Evolutionary conservation across 1,140 invertebrate genomes (phyloP), one percentile per base, ranked within the genome.

Genomic region (Eupeodes corollae): DNA sequence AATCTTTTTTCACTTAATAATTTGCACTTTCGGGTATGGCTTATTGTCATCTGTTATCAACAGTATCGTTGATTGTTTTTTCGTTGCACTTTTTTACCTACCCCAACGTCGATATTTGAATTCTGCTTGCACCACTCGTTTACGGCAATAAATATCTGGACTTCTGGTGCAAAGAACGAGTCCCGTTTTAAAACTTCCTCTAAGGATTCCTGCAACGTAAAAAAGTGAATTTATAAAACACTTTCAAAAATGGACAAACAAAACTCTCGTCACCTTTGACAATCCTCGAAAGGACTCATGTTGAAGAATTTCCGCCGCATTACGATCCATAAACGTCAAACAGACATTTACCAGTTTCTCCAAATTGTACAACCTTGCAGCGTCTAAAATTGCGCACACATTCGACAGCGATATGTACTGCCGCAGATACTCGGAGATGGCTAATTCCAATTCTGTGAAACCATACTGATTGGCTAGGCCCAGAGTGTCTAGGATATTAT

Each of bases 81-180:
- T 26, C 8, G 21, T 5, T 3, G 19, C 6, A 43, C 8, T 6
- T 35, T n/a, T 38, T 1, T 10, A 47, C 59, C 63, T 47, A 70
- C 70, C 13, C 73, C 73, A 2, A 73, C 61, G 54, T 86, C 79
- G 19, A 78, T 55, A 52, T 78, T 76, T 61, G 79, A 73, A 78
- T 96, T 79, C 55, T 80, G 70, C 61, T 78, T 81, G 49, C 86
- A 84, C 94, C 94, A 98, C 42, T 77, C 75, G 59, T 79, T 77
- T 2, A 98, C 86, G 8, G 88, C 86, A 56, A 80, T 74, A 70
- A 98, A 99, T 51, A 99, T 96, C 56, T 97, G 85, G 19, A 94
- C 87, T 73, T 99, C 95, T 5, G 84, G 80, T 0, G 90, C 92
- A 75, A 88, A 98, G 72, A 98, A 98, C 1, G 93, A 97, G 71